Evolutionary conservation across 2,888 invertebrate species (phyloP).

Genomic region (Dromius quadrimaculatus): DNA sequence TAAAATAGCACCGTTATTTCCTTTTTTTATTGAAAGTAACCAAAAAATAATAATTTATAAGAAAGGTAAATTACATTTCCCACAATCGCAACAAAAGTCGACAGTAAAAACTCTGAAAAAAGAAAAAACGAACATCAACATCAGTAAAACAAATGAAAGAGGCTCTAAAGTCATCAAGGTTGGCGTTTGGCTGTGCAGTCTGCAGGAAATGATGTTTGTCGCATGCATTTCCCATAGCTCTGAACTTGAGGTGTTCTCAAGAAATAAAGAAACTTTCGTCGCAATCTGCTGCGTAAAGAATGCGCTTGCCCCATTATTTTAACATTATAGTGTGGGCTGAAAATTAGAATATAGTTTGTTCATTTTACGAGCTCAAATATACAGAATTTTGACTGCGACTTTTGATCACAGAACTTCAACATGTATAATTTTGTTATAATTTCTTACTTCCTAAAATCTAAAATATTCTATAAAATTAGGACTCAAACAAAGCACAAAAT

Average conservation of each 20-base stretch:
- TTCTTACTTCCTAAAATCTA: not conserved
- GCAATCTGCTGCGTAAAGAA: not conserved
- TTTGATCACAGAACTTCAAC: not conserved
- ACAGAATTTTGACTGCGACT: too few species aligned
- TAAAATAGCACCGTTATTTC: not conserved
- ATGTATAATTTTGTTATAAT: not conserved
- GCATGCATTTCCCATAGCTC: slow-evolving; percentile 1
- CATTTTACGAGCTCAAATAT: too few species aligned
- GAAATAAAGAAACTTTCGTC: not conserved
- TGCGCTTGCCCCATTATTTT: slow-evolving; percentile 12
- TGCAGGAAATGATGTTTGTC: slow-evolving; percentile 2
- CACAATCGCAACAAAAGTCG: not conserved
- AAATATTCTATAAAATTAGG: too few species aligned
- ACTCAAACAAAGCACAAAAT: too few species aligned
- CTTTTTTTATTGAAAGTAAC: too few species aligned
- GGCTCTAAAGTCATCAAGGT: slow-evolving; percentile 1
- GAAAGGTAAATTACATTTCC: too few species aligned
- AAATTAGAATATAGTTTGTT: not conserved
- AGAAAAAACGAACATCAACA: not conserved
- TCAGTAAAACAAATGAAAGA: not conserved
- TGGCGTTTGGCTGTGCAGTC: not conserved
- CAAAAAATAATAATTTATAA: too few species aligned
- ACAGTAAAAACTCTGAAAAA: slow-evolving; percentile 3
- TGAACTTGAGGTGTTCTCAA: not conserved
- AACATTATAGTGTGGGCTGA: slow-evolving; percentile 7